Evolutionary conservation across 2,888 invertebrate genomes (phyloP), one percentile per base, ranked within the genome.

Genomic region (Epistrophella euchroma): DNA sequence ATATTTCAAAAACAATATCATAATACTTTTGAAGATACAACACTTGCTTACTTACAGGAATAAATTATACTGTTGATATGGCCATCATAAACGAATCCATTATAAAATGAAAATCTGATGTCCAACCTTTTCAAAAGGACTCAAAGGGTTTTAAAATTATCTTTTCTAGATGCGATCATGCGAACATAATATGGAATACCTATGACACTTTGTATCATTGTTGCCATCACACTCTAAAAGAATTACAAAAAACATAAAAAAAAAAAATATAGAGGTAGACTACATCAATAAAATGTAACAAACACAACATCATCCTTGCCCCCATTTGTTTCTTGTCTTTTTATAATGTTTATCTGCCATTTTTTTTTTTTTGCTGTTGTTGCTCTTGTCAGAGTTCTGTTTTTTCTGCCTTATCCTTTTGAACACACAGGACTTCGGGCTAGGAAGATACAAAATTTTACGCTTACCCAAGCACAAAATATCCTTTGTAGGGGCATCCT

Each of bases 391-490:
- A 68, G 75, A 71, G 75, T 85, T 72, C 72, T 80, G 62, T 76
- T 79, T 66, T 50, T 58, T 56, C 10, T 25, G 11, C 37, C 17
- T 37, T 64, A 17, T 22, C 35, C 37, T n/a, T n/a, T 40, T 15
- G 22, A 68, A n/a, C 68, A 37, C n/a, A 37, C 15, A 62, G 35
- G 37, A 37, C 68, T 37, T 52, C 22, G 5, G 50, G 68, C 50
- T 68, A 17, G 55, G 70, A 70, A 71, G 71, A 80, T 80, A 80
- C 76, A 75, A 81, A 81, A 85, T 85, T 85, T 85, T 81, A 85
- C 76, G 85, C 85, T 85, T 81, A 62, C 70, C 47, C 45, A 85
- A 85, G 85, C 81, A 85, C 76, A 85, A 81, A 85, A 85, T 85
- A 81, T 85, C 85, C 80, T 85, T 85, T 85, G 85, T 85, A 62